These are phyloP conservation scores for Pleuronectes platessa DNA, from an alignment of 2,113 vertebrate species.

Conservation along the genomic window DNA sequence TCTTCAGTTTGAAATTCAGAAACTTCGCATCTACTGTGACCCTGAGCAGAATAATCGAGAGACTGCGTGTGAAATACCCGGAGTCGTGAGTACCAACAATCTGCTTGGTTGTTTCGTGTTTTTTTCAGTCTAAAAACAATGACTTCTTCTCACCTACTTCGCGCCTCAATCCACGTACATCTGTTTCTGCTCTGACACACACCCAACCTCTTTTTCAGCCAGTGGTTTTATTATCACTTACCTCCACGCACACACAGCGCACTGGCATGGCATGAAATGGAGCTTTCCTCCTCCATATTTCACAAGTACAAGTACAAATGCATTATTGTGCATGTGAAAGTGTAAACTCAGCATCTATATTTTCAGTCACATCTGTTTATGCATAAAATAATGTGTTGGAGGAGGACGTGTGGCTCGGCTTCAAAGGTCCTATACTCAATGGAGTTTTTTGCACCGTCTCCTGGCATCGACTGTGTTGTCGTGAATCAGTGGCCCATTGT, in stretches of 20 bases:
- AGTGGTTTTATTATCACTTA: slow-evolving; percentile 25
- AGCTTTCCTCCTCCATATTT: slow-evolving; percentile 13
- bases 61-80: slow-evolving; percentile 95
- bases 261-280: not conserved
- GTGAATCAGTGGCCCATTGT: slow-evolving; percentile 45
- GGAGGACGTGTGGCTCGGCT: slow-evolving; percentile 32
- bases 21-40: slow-evolving; percentile 96
- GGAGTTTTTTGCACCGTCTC: slow-evolving; percentile 42
- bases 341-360: slow-evolving; percentile 46
- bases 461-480: slow-evolving; percentile 42
- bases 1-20: slow-evolving; percentile 95
- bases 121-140: slow-evolving; percentile 31
- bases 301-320: not conserved
- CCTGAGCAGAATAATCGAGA: slow-evolving; percentile 95
- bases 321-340: not conserved
- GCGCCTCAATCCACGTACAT: slow-evolving; percentile 45
- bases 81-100: slow-evolving; percentile 88
- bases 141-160: slow-evolving; percentile 37
- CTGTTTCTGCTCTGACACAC: slow-evolving; percentile 40
- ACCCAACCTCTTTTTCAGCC: not conserved
- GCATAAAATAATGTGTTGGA: slow-evolving; percentile 39
- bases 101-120: not conserved
- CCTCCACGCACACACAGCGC: slow-evolving; percentile 1
- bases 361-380: slow-evolving; percentile 54
- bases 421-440: slow-evolving; percentile 46